These are phyloP conservation scores for Phyllotis vaccarum DNA, from an alignment of 2,797 vertebrate species.

Conservation along the genomic window DNA sequence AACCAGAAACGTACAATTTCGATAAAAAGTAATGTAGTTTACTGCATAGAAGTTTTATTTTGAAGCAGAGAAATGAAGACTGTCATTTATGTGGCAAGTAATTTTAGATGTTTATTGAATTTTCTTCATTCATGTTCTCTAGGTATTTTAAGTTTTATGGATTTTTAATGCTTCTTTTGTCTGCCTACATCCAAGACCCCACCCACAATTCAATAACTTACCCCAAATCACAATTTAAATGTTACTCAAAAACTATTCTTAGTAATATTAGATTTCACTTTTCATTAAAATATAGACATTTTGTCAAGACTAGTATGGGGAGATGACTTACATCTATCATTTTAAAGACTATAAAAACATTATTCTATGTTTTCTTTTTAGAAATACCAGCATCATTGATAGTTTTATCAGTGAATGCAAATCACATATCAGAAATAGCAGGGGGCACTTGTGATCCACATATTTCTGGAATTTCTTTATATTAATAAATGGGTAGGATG, in stretches of 20 bases:
- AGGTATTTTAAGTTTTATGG: background rate
- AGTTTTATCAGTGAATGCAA: background rate
- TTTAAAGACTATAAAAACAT: background rate
- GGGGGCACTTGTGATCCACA: background rate
- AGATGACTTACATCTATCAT: background rate
- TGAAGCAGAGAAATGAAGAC: background rate
- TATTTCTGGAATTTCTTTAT: background rate
- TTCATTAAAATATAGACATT: background rate
- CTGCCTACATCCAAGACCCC: background rate
- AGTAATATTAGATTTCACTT: background rate
- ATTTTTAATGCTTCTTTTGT: background rate
- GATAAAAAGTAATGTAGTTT: background rate
- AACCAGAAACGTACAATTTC: constrained; percentile 9
- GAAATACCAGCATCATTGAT: constrained; percentile 17
- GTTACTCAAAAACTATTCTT: background rate
- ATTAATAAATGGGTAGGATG: background rate
- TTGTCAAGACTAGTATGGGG: background rate
- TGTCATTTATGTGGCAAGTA: background rate
- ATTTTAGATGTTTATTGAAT: background rate
- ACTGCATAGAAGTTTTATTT: background rate
- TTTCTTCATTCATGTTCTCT: background rate
- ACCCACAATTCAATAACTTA: background rate
- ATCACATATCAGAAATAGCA: background rate
- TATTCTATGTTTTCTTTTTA: constrained; percentile 4
- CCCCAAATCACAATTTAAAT: constrained; percentile 25